Evolutionary conservation across 2,888 invertebrate species (phyloP).

Genomic region (Sinopyrophorus schimmeli): DNA sequence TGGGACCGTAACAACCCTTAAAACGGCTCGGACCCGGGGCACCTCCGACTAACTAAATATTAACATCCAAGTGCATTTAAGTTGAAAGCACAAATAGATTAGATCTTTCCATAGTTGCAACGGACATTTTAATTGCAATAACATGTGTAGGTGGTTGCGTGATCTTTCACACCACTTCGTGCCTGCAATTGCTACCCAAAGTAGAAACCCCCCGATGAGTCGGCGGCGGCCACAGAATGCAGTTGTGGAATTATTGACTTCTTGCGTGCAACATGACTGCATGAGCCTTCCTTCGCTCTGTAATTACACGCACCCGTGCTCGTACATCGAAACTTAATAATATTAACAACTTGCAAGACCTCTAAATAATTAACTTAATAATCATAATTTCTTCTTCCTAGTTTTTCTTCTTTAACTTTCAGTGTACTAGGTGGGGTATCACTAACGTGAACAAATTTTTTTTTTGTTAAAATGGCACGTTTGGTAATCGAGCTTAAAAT

Average conservation of each 20-base stretch:
- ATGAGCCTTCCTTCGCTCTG: conserved; percentile 35
- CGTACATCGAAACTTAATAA: conserved; percentile 37
- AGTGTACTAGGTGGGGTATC: no score
- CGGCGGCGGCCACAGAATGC: conserved; percentile 37
- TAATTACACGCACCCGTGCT: conserved; percentile 39
- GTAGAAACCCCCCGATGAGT: conserved; percentile 35
- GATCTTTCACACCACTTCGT: conserved; percentile 26
- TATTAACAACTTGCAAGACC: no score
- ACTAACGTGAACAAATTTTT: no score
- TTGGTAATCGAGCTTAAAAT: no score
- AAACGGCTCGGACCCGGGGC: no score
- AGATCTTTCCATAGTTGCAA: conserved; percentile 7
- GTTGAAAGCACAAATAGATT: not conserved
- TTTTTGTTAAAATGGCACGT: no score
- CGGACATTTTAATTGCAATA: conserved; percentile 14
- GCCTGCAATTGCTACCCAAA: conserved; percentile 26
- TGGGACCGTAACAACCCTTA: no score
- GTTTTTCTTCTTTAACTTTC: no score
- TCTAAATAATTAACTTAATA: no score
- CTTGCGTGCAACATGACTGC: conserved; percentile 40
- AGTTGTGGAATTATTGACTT: conserved; percentile 41
- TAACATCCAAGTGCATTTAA: not conserved
- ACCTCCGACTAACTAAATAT: no score
- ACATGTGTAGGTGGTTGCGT: conserved; percentile 24
- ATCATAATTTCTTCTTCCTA: no score